Conservation (phyloP, 2,113 vertebrate genomes). For the Porphyrio hochstetteri region DNA sequence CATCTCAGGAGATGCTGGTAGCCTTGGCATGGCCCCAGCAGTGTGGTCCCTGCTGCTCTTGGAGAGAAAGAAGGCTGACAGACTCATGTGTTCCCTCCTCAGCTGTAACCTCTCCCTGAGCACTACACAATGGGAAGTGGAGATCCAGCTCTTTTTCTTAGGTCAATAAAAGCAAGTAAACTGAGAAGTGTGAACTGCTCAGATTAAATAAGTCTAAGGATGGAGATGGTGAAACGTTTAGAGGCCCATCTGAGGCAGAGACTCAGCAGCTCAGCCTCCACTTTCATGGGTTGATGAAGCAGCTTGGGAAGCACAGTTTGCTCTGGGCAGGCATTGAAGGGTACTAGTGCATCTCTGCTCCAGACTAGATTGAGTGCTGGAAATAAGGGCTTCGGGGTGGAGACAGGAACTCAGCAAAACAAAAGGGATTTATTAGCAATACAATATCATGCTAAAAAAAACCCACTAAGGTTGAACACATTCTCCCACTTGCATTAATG, state of each 20-base stretch:
- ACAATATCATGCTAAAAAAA: background rate
- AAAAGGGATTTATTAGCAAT: background rate
- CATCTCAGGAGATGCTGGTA: background rate
- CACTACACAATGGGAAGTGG: background rate
- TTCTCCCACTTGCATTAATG: background rate
- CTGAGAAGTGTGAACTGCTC: background rate
- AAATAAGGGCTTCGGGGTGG: background rate
- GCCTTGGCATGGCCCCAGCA: accelerated
- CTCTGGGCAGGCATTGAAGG: background rate
- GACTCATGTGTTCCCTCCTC: background rate
- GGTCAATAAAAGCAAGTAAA: background rate
- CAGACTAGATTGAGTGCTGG: background rate
- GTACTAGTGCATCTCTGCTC: background rate
- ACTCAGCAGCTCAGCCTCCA: background rate
- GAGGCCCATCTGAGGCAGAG: background rate
- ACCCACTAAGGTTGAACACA: background rate
- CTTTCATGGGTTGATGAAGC: accelerated
- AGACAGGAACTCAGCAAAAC: background rate
- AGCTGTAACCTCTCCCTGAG: background rate
- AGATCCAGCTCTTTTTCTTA: background rate
- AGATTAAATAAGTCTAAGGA: background rate
- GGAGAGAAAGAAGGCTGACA: background rate
- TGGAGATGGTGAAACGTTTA: background rate
- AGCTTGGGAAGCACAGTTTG: background rate
- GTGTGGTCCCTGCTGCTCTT: accelerated